A percentile compares a stretch with the other conserved stretches of the same genome.
These are phyloP conservation scores for Motacilla tschutschensis DNA, from an alignment of 2,113 vertebrate species.

Conservation along the genomic window DNA sequence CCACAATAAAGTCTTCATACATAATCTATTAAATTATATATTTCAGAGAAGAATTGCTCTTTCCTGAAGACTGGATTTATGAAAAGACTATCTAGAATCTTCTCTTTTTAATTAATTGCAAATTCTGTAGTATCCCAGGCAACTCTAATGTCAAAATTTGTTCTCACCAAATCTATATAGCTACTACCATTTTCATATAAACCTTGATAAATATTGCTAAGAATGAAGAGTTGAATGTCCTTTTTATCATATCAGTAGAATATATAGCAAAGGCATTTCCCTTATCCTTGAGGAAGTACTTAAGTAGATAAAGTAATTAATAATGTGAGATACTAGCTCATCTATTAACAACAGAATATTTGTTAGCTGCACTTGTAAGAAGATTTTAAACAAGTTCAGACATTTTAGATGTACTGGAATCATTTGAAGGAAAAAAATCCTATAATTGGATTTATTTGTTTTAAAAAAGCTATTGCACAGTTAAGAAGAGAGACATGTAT, in stretches of 20 bases:
- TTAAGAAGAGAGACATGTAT: not conserved
- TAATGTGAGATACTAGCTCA: not conserved
- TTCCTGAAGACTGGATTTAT: not conserved
- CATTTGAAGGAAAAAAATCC: not conserved
- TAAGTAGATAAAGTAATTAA: slow-evolving; percentile 27
- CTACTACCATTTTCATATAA: slow-evolving; percentile 2
- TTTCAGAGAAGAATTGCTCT: not conserved
- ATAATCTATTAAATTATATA: not conserved
- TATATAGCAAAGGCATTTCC: not conserved
- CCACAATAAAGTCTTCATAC: not conserved
- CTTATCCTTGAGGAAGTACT: slow-evolving; percentile 11
- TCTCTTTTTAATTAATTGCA: not conserved
- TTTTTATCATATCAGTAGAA: not conserved
- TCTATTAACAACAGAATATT: not conserved
- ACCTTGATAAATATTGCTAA: slow-evolving; percentile 8
- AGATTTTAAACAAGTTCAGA: slow-evolving; percentile 1
- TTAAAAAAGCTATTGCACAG: not conserved
- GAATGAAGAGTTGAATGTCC: not conserved
- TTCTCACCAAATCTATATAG: not conserved
- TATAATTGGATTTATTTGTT: not conserved
- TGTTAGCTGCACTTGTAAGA: not conserved
- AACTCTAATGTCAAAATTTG: not conserved
- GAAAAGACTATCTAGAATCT: not conserved
- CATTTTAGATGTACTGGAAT: not conserved
- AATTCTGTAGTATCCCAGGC: not conserved